Evolutionary conservation across 2,113 vertebrate genomes (phyloP), one percentile per base, ranked within the genome.

Genomic region (Lophotis ruficrista): DNA sequence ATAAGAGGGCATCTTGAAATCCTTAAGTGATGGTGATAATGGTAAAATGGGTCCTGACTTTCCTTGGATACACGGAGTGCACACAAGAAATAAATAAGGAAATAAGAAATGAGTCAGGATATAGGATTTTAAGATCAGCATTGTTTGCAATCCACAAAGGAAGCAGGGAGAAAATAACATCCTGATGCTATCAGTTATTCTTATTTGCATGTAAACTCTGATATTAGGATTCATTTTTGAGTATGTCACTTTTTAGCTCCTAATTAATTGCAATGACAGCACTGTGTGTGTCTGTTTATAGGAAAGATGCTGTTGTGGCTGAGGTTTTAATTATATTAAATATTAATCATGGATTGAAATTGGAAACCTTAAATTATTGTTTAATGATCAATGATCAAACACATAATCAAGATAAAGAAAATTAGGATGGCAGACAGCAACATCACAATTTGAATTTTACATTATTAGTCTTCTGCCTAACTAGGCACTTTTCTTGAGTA

Each of bases 301-400:
- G 47, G 82, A 88, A 91, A 90, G 95, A 66, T 37, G 50, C 83
- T 77, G 24, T 66, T 85, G 86, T 65, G 83, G 95, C 87, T 90
- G 90, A 77, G 94, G 84, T 93, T 98, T 97, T 98, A 97, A 98
- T 98, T 96, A 97, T 76, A 84, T 97, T 94, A 97, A 97, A 97
- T 96, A 94, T 87, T 94, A 96, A 96, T 95, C 64, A 30, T 4
- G 79, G 72, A 96, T 96, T 96, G 96, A 95, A 98, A 97, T 95
- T 83, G 96, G 96, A 97, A 97, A 94, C 95, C 95, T 93, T 95
- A 95, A 98, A 98, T 98, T 90, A 98, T 94, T 91, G 97, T 96
- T 97, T 97, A 96, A 97, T 97, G 97, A 97, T 94, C 97, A 83
- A 33, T 94, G 98, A 98, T 98, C 98, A 98, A 97, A 98, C 35